Percentiles rank a stretch among this genome's conserved stretches.
Evolutionary conservation across 2,797 vertebrate genomes (phyloP).

Genomic region (Jordanella pulchra): DNA sequence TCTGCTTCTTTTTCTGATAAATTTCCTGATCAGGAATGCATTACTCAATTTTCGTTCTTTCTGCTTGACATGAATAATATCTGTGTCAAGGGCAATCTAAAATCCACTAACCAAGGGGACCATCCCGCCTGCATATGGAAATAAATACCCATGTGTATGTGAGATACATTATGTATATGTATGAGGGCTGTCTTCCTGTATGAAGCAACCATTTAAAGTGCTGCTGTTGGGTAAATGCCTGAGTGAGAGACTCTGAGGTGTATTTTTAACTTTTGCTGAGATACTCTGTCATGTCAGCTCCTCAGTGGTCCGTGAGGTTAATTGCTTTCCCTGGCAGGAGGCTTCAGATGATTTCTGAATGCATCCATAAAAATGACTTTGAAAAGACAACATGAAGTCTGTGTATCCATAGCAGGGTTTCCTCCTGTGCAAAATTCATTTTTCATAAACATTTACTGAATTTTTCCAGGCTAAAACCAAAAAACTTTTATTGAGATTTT

Average conservation of each 20-base stretch:
- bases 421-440: conserved; percentile 6
- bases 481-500: neutral
- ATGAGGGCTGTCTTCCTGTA: conserved; percentile 45
- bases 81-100: conserved; percentile 44
- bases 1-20: conserved; percentile 39
- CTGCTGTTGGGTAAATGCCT: conserved; percentile 53
- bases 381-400: conserved; percentile 38
- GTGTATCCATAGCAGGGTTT: conserved; percentile 23
- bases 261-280: conserved; percentile 61
- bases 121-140: conserved; percentile 35
- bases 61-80: conserved; percentile 58
- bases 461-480: neutral
- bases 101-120: conserved; percentile 38
- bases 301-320: conserved; percentile 63
- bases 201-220: conserved; percentile 52
- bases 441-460: neutral
- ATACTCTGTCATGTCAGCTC: conserved; percentile 61
- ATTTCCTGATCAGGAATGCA: conserved; percentile 56
- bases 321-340: conserved; percentile 71
- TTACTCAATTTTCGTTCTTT: conserved; percentile 55
- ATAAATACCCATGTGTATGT: conserved; percentile 36
- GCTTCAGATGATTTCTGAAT: conserved; percentile 67
- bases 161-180: conserved; percentile 20
- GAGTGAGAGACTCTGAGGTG: conserved; percentile 52
- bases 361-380: conserved; percentile 70